A percentile compares a stretch with the other conserved stretches of the same genome.
Evolutionary conservation across 2,888 invertebrate genomes (phyloP).

Genomic region (Stenoptilia bipunctidactyla): DNA sequence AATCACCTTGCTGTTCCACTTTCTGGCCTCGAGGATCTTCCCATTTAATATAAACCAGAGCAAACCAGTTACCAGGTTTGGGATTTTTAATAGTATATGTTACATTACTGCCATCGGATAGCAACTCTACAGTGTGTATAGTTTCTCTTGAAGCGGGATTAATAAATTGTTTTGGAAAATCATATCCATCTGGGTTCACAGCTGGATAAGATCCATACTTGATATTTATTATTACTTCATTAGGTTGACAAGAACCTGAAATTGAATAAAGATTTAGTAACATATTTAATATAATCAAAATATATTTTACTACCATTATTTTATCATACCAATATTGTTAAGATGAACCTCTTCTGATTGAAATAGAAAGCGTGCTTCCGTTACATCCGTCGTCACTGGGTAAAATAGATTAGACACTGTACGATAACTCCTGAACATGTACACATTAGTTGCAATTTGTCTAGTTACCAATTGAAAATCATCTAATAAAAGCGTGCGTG

Average conservation of each 20-base stretch:
- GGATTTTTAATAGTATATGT: constrained; percentile 75
- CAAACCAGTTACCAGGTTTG: constrained; percentile 84
- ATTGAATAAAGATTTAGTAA: constrained; percentile 10
- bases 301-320: not conserved
- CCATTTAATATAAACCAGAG: constrained; percentile 83
- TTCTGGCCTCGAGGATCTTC: constrained; percentile 78
- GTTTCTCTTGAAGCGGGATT: constrained; percentile 50
- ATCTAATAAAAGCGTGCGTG: constrained; percentile 47
- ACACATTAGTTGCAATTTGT: constrained; percentile 56
- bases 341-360: constrained; percentile 62
- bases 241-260: constrained; percentile 71
- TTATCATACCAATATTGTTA: constrained; percentile 53
- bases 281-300: not conserved
- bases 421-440: constrained; percentile 58
- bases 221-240: constrained; percentile 77
- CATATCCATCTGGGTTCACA: constrained; percentile 84
- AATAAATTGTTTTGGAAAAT: constrained; percentile 77
- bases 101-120: constrained; percentile 73
- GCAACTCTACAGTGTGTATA: constrained; percentile 69
- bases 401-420: constrained; percentile 59
- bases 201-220: constrained; percentile 88
- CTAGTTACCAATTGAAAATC: constrained; percentile 56
- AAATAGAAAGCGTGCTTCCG: constrained; percentile 57
- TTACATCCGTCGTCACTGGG: constrained; percentile 46
- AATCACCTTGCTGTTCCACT: constrained; percentile 82